phyloP scores from a whole-genome alignment of 2,888 invertebrate species.

The Polia nebulosa region DNA sequence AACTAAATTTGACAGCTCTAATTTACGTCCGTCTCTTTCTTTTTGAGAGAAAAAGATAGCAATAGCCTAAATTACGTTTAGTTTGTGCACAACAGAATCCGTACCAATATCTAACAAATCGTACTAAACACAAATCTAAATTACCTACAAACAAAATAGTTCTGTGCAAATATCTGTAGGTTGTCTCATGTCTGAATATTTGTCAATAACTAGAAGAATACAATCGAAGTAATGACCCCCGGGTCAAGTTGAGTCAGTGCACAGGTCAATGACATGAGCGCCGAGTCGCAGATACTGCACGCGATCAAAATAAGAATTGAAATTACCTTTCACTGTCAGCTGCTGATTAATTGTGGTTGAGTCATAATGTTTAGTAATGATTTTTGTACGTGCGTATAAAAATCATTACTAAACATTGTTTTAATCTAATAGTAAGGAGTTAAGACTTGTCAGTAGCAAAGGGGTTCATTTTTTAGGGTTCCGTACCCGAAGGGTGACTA shows the following conservation, averaged over 20 bases:
- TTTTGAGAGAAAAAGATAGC: no score
- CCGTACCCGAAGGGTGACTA: no score
- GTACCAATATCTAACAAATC: no score
- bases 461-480: no score
- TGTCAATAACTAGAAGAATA: neutral
- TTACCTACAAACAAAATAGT: neutral
- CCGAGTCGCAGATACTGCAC: neutral
- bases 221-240: slow-evolving; percentile 8
- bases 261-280: slow-evolving; percentile 15
- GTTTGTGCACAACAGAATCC: no score
- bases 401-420: no score
- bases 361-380: neutral
- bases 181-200: neutral
- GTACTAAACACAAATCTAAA: neutral
- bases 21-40: no score
- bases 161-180: neutral
- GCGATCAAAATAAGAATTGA: slow-evolving; percentile 11
- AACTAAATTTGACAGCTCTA: no score
- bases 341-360: neutral
- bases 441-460: no score
- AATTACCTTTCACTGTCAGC: slow-evolving; percentile 6
- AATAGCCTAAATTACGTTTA: no score
- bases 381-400: neutral
- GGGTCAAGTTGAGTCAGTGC: slow-evolving; percentile 7
- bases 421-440: neutral